Conservation (phyloP, 1,140 invertebrate genomes). For the Hylaeus volcanicus region DNA sequence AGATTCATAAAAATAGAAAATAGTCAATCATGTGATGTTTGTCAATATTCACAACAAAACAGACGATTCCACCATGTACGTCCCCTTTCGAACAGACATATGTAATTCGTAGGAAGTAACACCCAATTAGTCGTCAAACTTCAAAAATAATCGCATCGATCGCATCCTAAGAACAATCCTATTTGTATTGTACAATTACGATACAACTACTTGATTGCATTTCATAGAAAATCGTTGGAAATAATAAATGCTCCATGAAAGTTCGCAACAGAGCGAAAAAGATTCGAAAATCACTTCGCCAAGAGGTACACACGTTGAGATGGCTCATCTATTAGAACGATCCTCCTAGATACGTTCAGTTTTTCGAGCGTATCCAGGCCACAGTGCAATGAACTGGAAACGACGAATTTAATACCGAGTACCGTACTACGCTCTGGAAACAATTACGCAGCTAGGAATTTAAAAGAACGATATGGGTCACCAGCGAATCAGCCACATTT, state of each 20-base stretch:
- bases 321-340: not conserved
- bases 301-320: not conserved
- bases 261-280: too few relatives aligned
- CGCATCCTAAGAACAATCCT: too few relatives aligned
- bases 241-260: too few relatives aligned
- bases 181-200: not conserved
- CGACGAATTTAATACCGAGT: conserved; percentile 22
- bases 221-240: not conserved
- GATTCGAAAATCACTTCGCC: not conserved
- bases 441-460: conserved; percentile 41
- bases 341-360: not conserved
- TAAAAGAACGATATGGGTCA: conserved; percentile 45
- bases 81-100: too few relatives aligned
- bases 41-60: too few relatives aligned
- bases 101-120: too few relatives aligned
- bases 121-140: too few relatives aligned
- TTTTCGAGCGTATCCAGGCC: conserved; percentile 13
- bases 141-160: too few relatives aligned
- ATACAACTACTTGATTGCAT: not conserved
- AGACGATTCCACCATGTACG: too few relatives aligned
- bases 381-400: conserved; percentile 42
- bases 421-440: conserved; percentile 10
- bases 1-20: too few relatives aligned
- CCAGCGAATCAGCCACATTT: conserved; percentile 36
- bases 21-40: too few relatives aligned